phyloP scores from a whole-genome alignment of 2,797 vertebrate species.

The Periophthalmus magnuspinnatus region DNA sequence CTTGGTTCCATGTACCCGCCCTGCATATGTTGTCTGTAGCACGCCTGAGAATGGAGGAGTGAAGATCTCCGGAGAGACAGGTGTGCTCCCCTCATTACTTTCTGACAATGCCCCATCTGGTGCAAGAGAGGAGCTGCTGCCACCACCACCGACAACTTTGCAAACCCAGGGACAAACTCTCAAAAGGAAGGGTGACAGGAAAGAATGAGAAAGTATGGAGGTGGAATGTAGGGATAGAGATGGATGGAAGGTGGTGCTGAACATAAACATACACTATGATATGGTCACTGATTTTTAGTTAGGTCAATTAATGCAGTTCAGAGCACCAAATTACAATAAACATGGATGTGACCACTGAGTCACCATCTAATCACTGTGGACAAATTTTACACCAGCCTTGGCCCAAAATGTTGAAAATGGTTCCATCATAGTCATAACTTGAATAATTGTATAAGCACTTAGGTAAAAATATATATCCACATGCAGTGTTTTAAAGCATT shows the following conservation, averaged over 20 bases:
- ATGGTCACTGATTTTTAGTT: not conserved
- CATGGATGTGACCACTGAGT: not conserved
- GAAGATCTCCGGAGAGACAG: constrained; percentile 63
- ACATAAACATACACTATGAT: constrained; percentile 27
- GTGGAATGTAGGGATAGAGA: constrained; percentile 25
- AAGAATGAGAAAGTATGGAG: constrained; percentile 41
- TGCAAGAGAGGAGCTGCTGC: constrained; percentile 47
- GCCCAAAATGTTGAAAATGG: not conserved
- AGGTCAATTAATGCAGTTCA: not conserved
- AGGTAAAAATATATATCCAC: too few species aligned
- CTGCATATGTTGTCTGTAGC: constrained; percentile 63
- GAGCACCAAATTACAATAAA: not conserved
- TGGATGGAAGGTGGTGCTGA: constrained; percentile 33
- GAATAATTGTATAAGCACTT: too few species aligned
- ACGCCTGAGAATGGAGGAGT: constrained; percentile 61
- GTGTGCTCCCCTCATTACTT: constrained; percentile 76
- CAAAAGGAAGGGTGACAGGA: constrained; percentile 49
- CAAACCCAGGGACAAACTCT: constrained; percentile 46
- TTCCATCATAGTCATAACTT: not conserved
- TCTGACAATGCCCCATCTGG: constrained; percentile 75
- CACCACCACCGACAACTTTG: constrained; percentile 45
- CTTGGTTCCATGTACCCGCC: constrained; percentile 59
- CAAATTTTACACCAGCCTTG: too few species aligned
- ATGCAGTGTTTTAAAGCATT: not conserved
- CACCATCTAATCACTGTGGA: not conserved